Conservation (phyloP, 2,888 invertebrate genomes). For the Drosophila nr. medialis region DNA sequence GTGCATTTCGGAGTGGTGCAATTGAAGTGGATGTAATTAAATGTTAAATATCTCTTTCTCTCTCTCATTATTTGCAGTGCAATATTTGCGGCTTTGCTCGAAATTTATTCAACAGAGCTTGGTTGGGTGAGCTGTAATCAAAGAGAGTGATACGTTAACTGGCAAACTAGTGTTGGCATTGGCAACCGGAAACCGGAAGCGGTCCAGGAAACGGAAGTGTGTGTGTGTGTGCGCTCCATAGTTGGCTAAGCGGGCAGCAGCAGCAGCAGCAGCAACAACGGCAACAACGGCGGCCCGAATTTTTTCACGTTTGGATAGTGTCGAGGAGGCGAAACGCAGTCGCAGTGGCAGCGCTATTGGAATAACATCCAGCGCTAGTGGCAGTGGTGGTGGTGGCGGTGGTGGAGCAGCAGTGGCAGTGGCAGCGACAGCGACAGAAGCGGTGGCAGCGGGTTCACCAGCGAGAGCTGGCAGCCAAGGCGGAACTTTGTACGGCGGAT, state of each 20-base stretch:
- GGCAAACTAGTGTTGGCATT: conserved; percentile 23
- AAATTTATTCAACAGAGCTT: conserved; percentile 4
- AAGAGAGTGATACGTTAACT: conserved; percentile 13
- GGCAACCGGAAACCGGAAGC: conserved; percentile 16
- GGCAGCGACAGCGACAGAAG: conserved; percentile 64
- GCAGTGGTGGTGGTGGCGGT: conserved; percentile 7
- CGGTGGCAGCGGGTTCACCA: conserved; percentile 72
- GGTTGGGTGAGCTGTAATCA: conserved; percentile 6
- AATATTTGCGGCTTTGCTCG: conserved; percentile 8
- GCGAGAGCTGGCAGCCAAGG: conserved; percentile 74
- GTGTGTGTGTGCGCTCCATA: conserved; percentile 21
- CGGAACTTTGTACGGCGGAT: conserved; percentile 38
- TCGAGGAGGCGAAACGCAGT: conserved; percentile 83
- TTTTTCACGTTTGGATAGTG: conserved; percentile 84
- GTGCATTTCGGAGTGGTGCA: conserved; percentile 32
- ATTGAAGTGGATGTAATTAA: conserved; percentile 72
- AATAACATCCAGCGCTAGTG: conserved; percentile 68
- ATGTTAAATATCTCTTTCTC: conserved; percentile 28
- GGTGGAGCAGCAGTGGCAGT: conserved; percentile 61
- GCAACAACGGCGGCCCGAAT: conserved; percentile 83
- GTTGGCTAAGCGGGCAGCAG: conserved; percentile 52
- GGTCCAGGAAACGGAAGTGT: conserved; percentile 32
- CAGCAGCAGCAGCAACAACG: conserved; percentile 70
- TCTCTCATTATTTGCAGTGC: conserved; percentile 35
- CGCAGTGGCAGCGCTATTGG: conserved; percentile 82